Evolutionary conservation across 2,797 vertebrate genomes (phyloP).

Genomic region (Okamejei kenojei): DNA sequence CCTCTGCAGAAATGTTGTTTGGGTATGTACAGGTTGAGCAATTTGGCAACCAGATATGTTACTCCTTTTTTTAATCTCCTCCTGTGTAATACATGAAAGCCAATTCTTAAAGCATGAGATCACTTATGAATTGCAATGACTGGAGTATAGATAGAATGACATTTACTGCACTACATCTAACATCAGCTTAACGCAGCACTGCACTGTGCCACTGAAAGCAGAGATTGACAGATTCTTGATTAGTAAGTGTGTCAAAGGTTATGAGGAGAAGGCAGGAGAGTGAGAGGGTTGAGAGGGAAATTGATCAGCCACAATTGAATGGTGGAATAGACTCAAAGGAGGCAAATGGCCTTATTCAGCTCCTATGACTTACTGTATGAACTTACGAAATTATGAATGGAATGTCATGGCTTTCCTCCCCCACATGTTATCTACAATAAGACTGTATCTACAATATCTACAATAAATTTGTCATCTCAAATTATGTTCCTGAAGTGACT

Average conservation of each 20-base stretch:
- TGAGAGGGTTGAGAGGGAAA: too few relatives aligned
- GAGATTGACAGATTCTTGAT: too few relatives aligned
- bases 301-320: too few relatives aligned
- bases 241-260: too few relatives aligned
- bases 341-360: too few relatives aligned
- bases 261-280: too few relatives aligned
- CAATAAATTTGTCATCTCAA: too few relatives aligned
- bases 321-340: too few relatives aligned
- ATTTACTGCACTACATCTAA: background rate
- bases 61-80: background rate
- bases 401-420: background rate
- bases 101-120: background rate
- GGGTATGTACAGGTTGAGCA: background rate
- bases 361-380: too few relatives aligned
- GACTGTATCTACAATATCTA: too few relatives aligned
- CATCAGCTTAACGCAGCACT: background rate
- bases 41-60: background rate
- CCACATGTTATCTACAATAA: too few relatives aligned
- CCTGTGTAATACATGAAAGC: background rate
- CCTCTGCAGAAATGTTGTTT: background rate
- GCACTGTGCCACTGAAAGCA: too few relatives aligned
- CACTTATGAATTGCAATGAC: background rate
- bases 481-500: background rate
- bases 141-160: background rate
- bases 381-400: background rate